Evolutionary conservation across 2,888 invertebrate species (phyloP).

Genomic region (Megalurothrips usitatus): DNA sequence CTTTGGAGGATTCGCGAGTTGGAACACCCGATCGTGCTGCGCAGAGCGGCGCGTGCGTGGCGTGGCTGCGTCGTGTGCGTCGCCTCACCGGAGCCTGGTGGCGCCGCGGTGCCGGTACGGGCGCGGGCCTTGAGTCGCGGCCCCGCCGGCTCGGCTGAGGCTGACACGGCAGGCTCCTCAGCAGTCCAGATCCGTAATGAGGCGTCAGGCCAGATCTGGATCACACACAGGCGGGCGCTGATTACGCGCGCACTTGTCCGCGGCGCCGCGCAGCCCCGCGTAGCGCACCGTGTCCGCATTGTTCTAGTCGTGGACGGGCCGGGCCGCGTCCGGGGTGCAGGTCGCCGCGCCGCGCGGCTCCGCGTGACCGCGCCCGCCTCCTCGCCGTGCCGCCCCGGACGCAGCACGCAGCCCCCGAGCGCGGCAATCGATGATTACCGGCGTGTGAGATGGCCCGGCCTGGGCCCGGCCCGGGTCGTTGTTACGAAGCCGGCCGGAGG

Average conservation of each 20-base stretch:
- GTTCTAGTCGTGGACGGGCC: not conserved
- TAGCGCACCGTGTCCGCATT: too few species aligned
- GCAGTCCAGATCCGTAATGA: not conserved
- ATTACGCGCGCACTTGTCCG: slow-evolving; percentile 8
- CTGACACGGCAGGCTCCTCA: not conserved
- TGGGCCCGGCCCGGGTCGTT: too few species aligned
- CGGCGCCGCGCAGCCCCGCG: too few species aligned
- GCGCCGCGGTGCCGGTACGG: not conserved
- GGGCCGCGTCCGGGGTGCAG: not conserved
- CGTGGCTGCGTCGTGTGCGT: not conserved
- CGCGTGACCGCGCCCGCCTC: too few species aligned
- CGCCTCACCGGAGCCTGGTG: not conserved
- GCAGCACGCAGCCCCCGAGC: too few species aligned
- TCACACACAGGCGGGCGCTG: not conserved
- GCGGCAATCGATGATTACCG: too few species aligned
- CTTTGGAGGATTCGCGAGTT: not conserved
- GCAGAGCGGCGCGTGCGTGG: not conserved
- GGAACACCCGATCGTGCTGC: not conserved
- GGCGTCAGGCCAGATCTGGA: not conserved
- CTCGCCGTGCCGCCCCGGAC: too few species aligned
- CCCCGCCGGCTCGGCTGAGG: not conserved
- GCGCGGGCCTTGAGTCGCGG: not conserved
- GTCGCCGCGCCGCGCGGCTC: too few species aligned
- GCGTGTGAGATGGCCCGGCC: too few species aligned
- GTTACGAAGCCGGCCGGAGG: too few species aligned